Evolutionary conservation across 2,888 invertebrate genomes (phyloP), one percentile per base, ranked within the genome.

Genomic region (Drosophila subquinaria): DNA sequence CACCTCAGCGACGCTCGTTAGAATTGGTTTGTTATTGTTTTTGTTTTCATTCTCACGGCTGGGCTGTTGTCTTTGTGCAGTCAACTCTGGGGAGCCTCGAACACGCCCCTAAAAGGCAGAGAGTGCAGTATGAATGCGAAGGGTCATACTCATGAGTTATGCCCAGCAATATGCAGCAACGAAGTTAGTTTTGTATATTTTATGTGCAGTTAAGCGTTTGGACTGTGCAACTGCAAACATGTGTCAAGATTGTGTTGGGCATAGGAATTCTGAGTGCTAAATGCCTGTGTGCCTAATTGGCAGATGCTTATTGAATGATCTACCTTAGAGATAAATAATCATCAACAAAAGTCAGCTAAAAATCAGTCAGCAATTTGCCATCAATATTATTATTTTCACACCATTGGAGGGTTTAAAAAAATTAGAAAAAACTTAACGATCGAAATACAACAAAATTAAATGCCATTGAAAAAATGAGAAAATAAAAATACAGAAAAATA

Each of bases 201-300:
- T 80, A 83, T 82, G 78, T 80, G 69, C 70, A 80, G 78, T 80
- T 76, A 81, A 83, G 83, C 80, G 81, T 69, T 82, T 43, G 48
- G 50, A 48, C 62, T 61, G 40, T 53, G 27, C 51, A 17, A 38
- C 9, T 40, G 40, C 27, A 11, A 55, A 50, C 60, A 69, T 67
- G 69, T 73, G 68, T 71, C 70, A 66, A 74, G 69, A 57, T 70
- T 47, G 27, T 38, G 52, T 52, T 42, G 50, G 20, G 17, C 13
- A 15, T 23, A 43, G 50, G 67, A 40, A 56, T 43, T 23, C 48
- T 38, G 63, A 59, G 51, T 50, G 36, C 59, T 52, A 64, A 62
- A 48, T 45, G 40, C 30, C 17, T 43, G 27, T 30, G 42, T 11
- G 17, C 27, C 57, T 64, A 59, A 59, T 48, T 59, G 59, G 59